These are phyloP conservation scores for Ifrita kowaldi DNA, from an alignment of 2,113 vertebrate species.

Conservation along the genomic window DNA sequence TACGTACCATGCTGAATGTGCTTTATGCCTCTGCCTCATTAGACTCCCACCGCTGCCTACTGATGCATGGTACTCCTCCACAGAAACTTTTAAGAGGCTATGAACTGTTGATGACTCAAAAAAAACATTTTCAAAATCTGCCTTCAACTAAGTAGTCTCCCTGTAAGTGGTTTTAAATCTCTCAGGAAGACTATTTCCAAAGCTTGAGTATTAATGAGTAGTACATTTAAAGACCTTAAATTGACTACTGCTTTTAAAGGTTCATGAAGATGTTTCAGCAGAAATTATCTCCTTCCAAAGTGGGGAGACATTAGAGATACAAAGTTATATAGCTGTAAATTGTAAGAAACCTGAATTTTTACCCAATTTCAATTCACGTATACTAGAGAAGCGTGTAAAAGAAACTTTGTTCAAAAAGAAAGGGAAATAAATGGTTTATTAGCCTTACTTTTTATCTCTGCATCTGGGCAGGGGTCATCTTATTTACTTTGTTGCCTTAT, in stretches of 20 bases:
- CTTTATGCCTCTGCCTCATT: background rate
- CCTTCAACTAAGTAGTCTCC: background rate
- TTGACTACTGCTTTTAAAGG: background rate
- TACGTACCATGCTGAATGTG: background rate
- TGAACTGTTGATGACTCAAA: background rate
- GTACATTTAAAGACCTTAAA: constrained; percentile 8
- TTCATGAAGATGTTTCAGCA: background rate
- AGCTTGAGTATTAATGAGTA: background rate
- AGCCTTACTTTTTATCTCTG: background rate
- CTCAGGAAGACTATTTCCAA: background rate
- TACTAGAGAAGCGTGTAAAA: background rate
- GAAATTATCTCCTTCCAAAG: background rate
- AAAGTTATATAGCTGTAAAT: background rate
- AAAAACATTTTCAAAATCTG: background rate
- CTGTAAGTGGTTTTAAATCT: constrained; percentile 15
- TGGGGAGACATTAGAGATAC: background rate
- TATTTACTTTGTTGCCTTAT: background rate
- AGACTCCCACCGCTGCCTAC: background rate
- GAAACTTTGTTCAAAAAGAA: background rate
- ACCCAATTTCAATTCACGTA: background rate
- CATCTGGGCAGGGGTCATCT: background rate
- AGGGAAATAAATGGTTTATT: background rate
- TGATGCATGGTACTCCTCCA: background rate
- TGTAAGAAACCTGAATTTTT: background rate
- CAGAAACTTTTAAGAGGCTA: background rate